Percentiles rank a stretch among this genome's conserved stretches.
Conservation (phyloP, 2,113 vertebrate species). For the Onychostruthus taczanowskii region DNA sequence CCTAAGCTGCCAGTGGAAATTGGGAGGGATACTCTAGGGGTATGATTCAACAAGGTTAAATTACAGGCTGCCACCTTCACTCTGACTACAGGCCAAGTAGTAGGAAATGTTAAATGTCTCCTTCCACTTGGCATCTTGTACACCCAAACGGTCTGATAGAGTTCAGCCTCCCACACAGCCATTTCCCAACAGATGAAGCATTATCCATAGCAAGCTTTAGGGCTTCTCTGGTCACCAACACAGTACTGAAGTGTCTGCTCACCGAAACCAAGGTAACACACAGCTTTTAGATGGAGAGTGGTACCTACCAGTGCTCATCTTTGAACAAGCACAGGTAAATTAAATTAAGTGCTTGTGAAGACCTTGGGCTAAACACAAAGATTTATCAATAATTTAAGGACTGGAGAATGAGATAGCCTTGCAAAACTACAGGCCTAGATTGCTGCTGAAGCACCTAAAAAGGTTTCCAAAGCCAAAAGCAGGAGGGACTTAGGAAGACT, state of each 20-base stretch:
- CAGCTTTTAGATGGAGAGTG: not conserved
- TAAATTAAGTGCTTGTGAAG: not conserved
- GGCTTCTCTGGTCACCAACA: not conserved
- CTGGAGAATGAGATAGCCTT: not conserved
- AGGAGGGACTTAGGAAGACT: not conserved
- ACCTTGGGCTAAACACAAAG: not conserved
- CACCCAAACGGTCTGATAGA: not conserved
- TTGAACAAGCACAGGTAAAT: not conserved
- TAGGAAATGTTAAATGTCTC: not conserved
- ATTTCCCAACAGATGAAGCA: not conserved
- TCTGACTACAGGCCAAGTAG: not conserved
- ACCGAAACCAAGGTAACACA: not conserved
- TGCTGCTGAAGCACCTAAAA: not conserved
- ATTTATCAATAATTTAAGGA: not conserved
- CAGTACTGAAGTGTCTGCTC: not conserved
- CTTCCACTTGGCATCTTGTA: not conserved
- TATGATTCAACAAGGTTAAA: not conserved
- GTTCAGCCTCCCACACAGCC: not conserved
- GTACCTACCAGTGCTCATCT: not conserved
- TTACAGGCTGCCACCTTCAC: not conserved
- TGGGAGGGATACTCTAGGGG: not conserved
- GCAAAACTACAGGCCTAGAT: not conserved
- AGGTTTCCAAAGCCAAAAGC: not conserved
- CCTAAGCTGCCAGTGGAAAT: not conserved
- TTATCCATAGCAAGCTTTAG: not conserved